Percentiles rank a stretch among this genome's conserved stretches.
Evolutionary conservation across 2,797 vertebrate genomes (phyloP).

Genomic region (Phataginus tricuspis): DNA sequence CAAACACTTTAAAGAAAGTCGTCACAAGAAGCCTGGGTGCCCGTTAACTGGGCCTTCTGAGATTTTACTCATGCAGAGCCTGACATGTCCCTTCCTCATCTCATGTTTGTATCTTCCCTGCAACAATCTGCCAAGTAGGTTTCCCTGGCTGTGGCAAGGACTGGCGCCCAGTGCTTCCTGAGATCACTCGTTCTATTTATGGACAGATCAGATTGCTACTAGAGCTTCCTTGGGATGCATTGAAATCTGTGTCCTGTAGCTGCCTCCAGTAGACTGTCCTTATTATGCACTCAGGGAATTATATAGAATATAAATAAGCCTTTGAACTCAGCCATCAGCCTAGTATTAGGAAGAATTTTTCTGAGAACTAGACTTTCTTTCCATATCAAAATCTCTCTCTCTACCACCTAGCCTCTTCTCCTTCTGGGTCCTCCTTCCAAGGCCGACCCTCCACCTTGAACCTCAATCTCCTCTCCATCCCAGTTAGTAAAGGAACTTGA

Average conservation of each 20-base stretch:
- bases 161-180: background rate
- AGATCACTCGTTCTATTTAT: background rate
- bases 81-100: background rate
- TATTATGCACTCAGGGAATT: background rate
- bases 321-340: background rate
- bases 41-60: background rate
- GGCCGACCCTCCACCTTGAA: background rate
- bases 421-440: background rate
- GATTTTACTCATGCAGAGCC: background rate
- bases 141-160: background rate
- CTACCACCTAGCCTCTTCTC: background rate
- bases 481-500: constrained; percentile 18
- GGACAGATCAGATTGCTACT: background rate
- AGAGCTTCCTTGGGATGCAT: background rate
- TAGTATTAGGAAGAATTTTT: background rate
- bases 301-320: background rate
- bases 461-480: background rate
- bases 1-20: background rate
- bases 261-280: background rate
- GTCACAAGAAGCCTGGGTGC: background rate
- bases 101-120: background rate
- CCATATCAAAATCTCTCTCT: background rate
- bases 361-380: background rate
- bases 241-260: background rate
- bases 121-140: background rate